A percentile compares a stretch with the other conserved stretches of the same genome.
These are phyloP conservation scores for Zapornia atra DNA, from an alignment of 2,113 vertebrate genomes.

Conservation along the genomic window DNA sequence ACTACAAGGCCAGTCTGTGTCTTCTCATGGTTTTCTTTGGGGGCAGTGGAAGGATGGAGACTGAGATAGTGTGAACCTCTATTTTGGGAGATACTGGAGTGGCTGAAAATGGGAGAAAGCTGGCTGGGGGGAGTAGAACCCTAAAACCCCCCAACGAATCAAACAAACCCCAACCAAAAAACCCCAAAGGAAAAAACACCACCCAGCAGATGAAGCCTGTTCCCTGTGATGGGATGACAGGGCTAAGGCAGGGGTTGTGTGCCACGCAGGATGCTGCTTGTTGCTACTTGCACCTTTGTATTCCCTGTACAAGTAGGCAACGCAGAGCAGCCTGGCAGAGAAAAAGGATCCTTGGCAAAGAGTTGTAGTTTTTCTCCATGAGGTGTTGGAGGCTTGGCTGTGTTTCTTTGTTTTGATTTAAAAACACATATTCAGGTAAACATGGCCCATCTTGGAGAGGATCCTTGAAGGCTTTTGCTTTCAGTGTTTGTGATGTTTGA, in stretches of 20 bases:
- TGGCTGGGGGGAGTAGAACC: neutral
- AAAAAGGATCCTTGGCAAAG: neutral
- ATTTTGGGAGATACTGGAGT: neutral
- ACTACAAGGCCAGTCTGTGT: neutral
- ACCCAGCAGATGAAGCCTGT: neutral
- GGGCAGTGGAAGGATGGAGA: neutral
- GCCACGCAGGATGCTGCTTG: neutral
- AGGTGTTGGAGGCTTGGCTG: neutral
- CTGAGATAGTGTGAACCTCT: neutral
- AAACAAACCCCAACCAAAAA: neutral
- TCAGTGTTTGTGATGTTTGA: neutral
- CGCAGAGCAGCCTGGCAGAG: neutral
- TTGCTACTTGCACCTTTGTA: neutral
- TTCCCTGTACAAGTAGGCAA: neutral
- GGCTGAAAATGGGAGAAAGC: neutral
- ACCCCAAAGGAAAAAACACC: neutral
- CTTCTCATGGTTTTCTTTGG: neutral
- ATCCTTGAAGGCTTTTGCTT: constrained; percentile 10
- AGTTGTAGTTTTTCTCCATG: neutral
- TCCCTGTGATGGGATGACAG: neutral
- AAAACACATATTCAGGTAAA: neutral
- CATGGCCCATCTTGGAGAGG: neutral
- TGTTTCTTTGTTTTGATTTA: neutral
- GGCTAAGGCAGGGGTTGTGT: neutral
- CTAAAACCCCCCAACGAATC: neutral